Percentiles rank a stretch among this genome's conserved stretches.
These are phyloP conservation scores for Dorcus hopei DNA, from an alignment of 2,888 invertebrate genomes.

Conservation along the genomic window DNA sequence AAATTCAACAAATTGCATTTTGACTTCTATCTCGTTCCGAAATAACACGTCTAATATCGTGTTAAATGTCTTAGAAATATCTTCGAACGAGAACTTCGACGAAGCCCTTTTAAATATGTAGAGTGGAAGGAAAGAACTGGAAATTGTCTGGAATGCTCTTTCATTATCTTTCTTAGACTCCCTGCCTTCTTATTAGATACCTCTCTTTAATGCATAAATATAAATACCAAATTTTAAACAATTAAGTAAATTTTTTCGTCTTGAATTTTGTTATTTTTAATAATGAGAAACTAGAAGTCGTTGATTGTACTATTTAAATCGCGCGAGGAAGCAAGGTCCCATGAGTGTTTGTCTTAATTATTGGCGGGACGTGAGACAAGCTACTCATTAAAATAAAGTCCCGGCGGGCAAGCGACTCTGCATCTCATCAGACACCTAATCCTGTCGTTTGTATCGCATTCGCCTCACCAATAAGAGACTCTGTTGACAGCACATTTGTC, in stretches of 20 bases:
- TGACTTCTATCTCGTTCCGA: slow-evolving; percentile 35
- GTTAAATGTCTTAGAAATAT: slow-evolving; percentile 46
- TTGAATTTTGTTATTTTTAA: slow-evolving; percentile 1
- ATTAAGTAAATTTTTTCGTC: background rate
- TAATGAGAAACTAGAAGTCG: slow-evolving; percentile 13
- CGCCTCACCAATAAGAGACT: slow-evolving; percentile 43
- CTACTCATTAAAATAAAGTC: slow-evolving; percentile 49
- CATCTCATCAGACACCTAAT: slow-evolving; percentile 49
- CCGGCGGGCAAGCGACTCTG: slow-evolving; percentile 43
- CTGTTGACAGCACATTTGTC: slow-evolving; percentile 49
- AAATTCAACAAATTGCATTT: slow-evolving; percentile 25
- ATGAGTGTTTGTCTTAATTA: slow-evolving; percentile 52
- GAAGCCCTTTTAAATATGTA: slow-evolving; percentile 17
- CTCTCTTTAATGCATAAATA: background rate
- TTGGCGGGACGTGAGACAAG: slow-evolving; percentile 48
- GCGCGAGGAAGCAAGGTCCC: slow-evolving; percentile 34
- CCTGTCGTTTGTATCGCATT: slow-evolving; percentile 27
- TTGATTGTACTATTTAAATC: slow-evolving; percentile 29
- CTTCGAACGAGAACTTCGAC: slow-evolving; percentile 31
- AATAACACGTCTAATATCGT: slow-evolving; percentile 37
- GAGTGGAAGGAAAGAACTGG: slow-evolving; percentile 37
- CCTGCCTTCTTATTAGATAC: background rate
- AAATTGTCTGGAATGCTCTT: slow-evolving; percentile 38
- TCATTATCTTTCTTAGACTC: slow-evolving; percentile 39
- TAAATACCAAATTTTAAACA: no score